Evolutionary conservation across 2,797 vertebrate species (phyloP), one percentile per base, ranked within the genome.

Genomic region (Thripadectes ignobilis): DNA sequence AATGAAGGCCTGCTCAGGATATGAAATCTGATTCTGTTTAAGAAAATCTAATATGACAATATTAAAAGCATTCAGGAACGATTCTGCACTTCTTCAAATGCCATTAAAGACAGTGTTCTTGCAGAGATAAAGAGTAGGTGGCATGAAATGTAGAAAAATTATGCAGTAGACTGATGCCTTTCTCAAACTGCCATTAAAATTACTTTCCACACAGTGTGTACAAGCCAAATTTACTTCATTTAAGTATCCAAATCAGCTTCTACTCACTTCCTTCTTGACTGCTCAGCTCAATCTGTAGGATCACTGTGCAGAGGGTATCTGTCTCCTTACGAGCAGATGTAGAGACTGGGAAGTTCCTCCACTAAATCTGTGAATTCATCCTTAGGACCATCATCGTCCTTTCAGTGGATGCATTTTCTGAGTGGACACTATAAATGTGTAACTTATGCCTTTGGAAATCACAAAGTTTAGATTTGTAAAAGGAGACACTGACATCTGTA

Each of bases 141-240:
- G 41, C 38, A n/a, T 18, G 52, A 92, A 85, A 73, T 52, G 36
- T 48, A 82, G 78, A n/a, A 81, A 87, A 89, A 92, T 54, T 87
- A 65, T 78, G 81, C 41, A n/a, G 43, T 18, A 82, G 34, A 89
- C 51, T 58, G 59, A 89, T 89, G 85, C n/a, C n/a, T 84, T 90
- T 90, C 66, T 77, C 38, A 80, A 83, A 27, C 24, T 85, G 75
- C 27, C 80, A 51, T 95, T 91, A 90, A 89, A 84, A 92, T 63
- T 61, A 24, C 76, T 90, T n/a, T 81, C 69, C 36, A 72, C 49
- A 46, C 34, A 65, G 43, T 32, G 36, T 22, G 20, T 36, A 34
- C 52, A 58, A 89, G 48, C 71, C 39, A 85, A 36, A 63, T 77
- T 45, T 62, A 76, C n/a, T 69, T 68, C 17, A 46, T 88, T 93